These are phyloP conservation scores for Darevskia mixta DNA, from an alignment of 2,797 vertebrate species.

Conservation along the genomic window DNA sequence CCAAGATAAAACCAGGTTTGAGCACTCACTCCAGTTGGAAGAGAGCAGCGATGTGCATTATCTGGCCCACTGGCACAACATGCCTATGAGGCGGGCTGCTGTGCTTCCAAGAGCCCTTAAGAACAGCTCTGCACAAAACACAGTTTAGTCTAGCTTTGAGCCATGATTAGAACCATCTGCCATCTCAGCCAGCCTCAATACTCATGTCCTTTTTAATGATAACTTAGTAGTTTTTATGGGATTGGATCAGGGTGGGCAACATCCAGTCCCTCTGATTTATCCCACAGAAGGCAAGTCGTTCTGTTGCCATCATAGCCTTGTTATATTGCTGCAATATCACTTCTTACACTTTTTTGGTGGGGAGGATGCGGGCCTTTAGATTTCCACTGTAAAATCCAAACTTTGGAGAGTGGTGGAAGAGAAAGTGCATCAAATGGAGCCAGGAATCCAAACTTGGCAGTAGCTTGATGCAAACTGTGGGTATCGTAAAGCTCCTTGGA, in stretches of 20 bases:
- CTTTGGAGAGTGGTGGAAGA: not conserved
- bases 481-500: conserved; percentile 17
- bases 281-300: not conserved
- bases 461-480: not conserved
- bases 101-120: not conserved
- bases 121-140: no score
- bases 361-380: not conserved
- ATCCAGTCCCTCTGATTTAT: not conserved
- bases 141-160: not conserved
- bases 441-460: not conserved
- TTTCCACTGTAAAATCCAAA: conserved; percentile 33
- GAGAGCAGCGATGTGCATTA: no score
- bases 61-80: not conserved
- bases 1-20: not conserved
- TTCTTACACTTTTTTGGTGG: not conserved
- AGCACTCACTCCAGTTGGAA: not conserved
- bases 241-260: not conserved
- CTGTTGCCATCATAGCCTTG: not conserved
- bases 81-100: not conserved
- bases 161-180: no score
- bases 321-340: not conserved
- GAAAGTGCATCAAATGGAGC: not conserved
- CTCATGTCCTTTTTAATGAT: no score
- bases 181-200: not conserved
- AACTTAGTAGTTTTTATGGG: not conserved